phyloP scores from a whole-genome alignment of 2,888 invertebrate species.

The Mechanitis messenoides region DNA sequence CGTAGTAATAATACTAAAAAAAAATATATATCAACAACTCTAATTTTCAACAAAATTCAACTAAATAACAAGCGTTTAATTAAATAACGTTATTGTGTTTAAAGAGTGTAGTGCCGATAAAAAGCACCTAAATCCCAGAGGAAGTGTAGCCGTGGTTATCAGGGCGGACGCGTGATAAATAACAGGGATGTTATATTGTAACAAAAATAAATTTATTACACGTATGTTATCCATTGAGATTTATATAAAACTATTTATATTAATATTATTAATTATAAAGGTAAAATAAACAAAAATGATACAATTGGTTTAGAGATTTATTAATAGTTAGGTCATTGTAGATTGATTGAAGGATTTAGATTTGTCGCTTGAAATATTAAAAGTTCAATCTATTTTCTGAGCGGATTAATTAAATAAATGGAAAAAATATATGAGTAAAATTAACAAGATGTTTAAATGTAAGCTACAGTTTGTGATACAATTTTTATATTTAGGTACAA shows the following conservation, averaged over 20 bases:
- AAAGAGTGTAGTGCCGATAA: conserved; percentile 19
- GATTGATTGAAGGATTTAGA: no score
- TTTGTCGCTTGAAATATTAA: no score
- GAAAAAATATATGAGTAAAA: no score
- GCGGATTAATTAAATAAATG: no score
- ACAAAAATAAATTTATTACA: conserved; percentile 33
- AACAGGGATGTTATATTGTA: conserved; percentile 30
- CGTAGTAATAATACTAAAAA: no score
- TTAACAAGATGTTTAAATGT: no score
- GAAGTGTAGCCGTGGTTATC: conserved; percentile 44
- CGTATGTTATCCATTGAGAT: conserved; percentile 28
- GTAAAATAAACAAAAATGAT: no score
- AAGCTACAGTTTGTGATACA: no score
- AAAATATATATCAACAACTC: not conserved
- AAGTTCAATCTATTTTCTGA: no score
- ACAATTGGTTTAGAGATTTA: no score
- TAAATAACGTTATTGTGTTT: conserved; percentile 7
- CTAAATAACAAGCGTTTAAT: not conserved
- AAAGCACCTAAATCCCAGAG: conserved; percentile 36
- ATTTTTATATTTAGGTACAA: no score
- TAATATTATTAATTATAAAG: not conserved
- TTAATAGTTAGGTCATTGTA: no score
- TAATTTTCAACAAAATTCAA: not conserved
- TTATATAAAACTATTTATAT: conserved; percentile 10
- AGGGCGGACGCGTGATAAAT: conserved; percentile 45